Conservation (phyloP, 1,140 invertebrate species). For the Tetramorium simillimum region DNA sequence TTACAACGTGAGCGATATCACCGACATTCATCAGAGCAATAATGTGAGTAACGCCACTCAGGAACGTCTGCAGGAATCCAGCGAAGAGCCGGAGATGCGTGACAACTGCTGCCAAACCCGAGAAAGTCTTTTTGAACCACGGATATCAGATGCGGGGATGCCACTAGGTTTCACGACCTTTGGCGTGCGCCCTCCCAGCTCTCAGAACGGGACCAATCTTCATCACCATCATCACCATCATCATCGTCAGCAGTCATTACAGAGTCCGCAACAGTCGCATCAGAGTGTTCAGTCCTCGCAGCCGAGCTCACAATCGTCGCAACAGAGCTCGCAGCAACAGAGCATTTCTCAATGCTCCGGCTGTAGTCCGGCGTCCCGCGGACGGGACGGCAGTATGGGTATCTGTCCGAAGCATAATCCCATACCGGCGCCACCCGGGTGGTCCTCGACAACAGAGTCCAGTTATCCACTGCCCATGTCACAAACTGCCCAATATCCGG, state of each 20-base stretch:
- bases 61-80: slow-evolving; percentile 85
- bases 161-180: slow-evolving; percentile 79
- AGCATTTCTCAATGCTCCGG: slow-evolving; percentile 71
- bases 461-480: slow-evolving; percentile 64
- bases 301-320: slow-evolving; percentile 45
- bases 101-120: slow-evolving; percentile 93
- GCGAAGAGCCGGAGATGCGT: slow-evolving; percentile 88
- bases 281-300: slow-evolving; percentile 68
- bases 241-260: slow-evolving; percentile 67
- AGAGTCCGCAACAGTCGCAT: slow-evolving; percentile 65
- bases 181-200: slow-evolving; percentile 74
- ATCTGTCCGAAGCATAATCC: slow-evolving; percentile 79
- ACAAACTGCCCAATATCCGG: slow-evolving; percentile 62
- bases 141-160: slow-evolving; percentile 66
- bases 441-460: slow-evolving; percentile 74
- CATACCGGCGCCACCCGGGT: slow-evolving; percentile 82
- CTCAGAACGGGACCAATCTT: slow-evolving; percentile 75
- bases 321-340: slow-evolving; percentile 55
- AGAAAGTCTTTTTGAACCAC: slow-evolving; percentile 90
- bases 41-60: slow-evolving; percentile 84
- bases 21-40: slow-evolving; percentile 84
- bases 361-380: slow-evolving; percentile 74
- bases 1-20: slow-evolving; percentile 79
- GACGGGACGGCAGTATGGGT: slow-evolving; percentile 66
- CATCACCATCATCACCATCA: slow-evolving; percentile 69